Conservation (phyloP, 2,797 vertebrate species). For the Acanthurus leucopareius region DNA sequence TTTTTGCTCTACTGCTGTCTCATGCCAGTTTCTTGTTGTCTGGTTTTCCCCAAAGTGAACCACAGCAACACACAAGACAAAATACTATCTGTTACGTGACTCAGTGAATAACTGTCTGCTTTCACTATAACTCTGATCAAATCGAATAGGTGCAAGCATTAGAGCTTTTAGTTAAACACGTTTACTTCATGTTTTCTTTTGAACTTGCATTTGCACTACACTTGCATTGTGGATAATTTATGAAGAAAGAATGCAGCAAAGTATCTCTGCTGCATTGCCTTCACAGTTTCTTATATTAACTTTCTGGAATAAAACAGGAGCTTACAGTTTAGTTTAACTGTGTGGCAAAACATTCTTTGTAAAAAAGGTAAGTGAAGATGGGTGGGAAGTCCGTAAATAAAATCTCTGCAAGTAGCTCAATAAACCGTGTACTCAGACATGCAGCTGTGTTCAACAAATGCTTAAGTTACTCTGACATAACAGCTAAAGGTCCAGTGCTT, state of each 20-base stretch:
- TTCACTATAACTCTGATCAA: conserved; percentile 28
- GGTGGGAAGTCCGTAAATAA: not conserved
- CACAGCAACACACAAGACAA: conserved; percentile 19
- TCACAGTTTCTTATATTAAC: too few relatives aligned
- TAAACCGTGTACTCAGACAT: not conserved
- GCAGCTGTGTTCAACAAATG: not conserved
- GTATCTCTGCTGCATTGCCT: too few relatives aligned
- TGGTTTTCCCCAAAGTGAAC: conserved; percentile 42
- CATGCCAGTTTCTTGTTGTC: conserved; percentile 60
- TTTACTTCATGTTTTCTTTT: conserved; percentile 8
- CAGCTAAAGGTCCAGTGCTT: conserved; percentile 9
- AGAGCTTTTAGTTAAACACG: conserved; percentile 19
- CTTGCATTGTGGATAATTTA: not conserved
- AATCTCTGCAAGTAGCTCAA: not conserved
- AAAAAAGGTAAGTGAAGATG: not conserved
- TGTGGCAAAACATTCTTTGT: not conserved
- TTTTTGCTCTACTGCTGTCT: conserved; percentile 49
- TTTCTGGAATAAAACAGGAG: not conserved
- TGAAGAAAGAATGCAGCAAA: not conserved
- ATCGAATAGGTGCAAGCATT: not conserved
- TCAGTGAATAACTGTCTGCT: conserved; percentile 42
- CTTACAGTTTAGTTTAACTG: not conserved
- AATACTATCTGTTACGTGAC: conserved; percentile 56
- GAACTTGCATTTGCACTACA: not conserved
- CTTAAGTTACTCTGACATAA: not conserved